Percentiles rank a stretch among this genome's conserved stretches.
phyloP scores from a whole-genome alignment of 2,888 invertebrate genomes.

The Drosophila ezoana region DNA sequence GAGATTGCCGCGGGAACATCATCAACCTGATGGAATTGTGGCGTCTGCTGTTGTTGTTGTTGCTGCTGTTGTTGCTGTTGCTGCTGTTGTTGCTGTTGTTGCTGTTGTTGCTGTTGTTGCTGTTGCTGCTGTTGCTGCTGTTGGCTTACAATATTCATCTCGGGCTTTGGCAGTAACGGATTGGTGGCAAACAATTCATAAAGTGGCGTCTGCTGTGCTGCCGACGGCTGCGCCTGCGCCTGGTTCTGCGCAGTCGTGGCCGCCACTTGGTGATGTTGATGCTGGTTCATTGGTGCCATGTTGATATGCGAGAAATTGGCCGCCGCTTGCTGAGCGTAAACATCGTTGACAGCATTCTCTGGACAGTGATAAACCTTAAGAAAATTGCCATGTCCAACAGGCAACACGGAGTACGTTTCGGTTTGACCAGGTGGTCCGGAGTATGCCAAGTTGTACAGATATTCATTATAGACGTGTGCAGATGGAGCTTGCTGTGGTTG shows the following conservation, averaged over 20 bases:
- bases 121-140: constrained; percentile 45
- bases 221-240: constrained; percentile 38
- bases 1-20: constrained; percentile 36
- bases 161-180: constrained; percentile 77
- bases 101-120: constrained; percentile 35
- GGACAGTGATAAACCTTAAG: constrained; percentile 84
- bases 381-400: constrained; percentile 84
- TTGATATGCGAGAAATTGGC: constrained; percentile 65
- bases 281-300: constrained; percentile 62
- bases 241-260: constrained; percentile 23
- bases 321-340: constrained; percentile 54
- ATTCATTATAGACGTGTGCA: constrained; percentile 78
- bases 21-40: constrained; percentile 52
- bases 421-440: constrained; percentile 68
- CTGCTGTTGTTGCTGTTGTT: constrained; percentile 23
- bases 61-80: constrained; percentile 32
- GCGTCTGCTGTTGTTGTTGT: constrained; percentile 18
- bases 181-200: constrained; percentile 84
- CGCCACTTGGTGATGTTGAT: constrained; percentile 47
- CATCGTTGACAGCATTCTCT: constrained; percentile 71
- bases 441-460: constrained; percentile 74
- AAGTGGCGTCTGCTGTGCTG: constrained; percentile 68
- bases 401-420: constrained; percentile 83
- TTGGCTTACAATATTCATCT: constrained; percentile 47
- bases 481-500: constrained; percentile 52